Conservation (phyloP, 2,113 vertebrate species). For the Pygoscelis antarcticus region DNA sequence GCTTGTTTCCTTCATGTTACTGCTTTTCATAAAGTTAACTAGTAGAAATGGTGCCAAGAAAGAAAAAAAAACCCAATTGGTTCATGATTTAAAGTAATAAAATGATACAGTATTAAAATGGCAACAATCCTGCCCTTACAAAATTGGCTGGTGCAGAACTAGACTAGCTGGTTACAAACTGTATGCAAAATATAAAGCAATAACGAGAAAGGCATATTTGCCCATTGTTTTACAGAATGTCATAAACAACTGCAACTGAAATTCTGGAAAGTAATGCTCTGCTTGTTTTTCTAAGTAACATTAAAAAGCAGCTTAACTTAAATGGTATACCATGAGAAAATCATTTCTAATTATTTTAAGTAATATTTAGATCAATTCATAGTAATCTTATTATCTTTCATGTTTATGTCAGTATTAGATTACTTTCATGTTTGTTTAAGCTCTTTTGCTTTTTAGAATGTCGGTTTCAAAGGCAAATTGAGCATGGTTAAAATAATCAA, state of each 20-base stretch:
- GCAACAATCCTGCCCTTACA: not conserved
- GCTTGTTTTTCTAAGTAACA: slow-evolving; percentile 61
- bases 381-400: slow-evolving; percentile 89
- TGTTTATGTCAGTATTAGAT: slow-evolving; percentile 89
- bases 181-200: not conserved
- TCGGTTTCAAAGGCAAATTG: slow-evolving; percentile 87
- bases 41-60: not conserved
- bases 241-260: slow-evolving; percentile 63
- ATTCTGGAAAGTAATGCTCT: slow-evolving; percentile 72
- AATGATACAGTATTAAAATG: not conserved
- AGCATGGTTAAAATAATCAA: slow-evolving; percentile 79
- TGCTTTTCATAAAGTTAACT: not conserved
- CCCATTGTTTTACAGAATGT: slow-evolving; percentile 65
- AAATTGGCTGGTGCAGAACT: not conserved
- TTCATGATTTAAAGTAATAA: not conserved
- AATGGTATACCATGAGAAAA: slow-evolving; percentile 78
- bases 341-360: slow-evolving; percentile 96
- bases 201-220: slow-evolving; percentile 31
- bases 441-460: slow-evolving; percentile 83
- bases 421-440: slow-evolving; percentile 90
- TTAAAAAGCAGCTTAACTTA: slow-evolving; percentile 67
- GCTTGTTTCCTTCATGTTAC: slow-evolving; percentile 36
- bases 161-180: not conserved
- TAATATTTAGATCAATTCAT: slow-evolving; percentile 92
- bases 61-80: not conserved